Base-by-base conservation (phyloP, 2,113 vertebrate genomes). In the Hirundichthys speculiger region DNA sequence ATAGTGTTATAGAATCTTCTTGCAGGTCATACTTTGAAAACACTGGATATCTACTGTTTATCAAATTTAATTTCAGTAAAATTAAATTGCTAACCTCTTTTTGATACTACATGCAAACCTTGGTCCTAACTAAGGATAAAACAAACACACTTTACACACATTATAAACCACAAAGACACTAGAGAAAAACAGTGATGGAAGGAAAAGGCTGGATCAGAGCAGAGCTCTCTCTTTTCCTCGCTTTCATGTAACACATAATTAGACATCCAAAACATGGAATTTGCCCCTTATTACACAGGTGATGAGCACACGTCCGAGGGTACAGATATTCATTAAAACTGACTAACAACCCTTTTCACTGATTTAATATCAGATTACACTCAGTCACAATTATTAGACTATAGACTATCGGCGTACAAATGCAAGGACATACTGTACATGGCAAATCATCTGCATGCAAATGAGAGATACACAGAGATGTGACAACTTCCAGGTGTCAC, bases 381-480 rank as follows among this genome's bases (percentile, higher is more conserved):
- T 62, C 57, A 75, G 20, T 65, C 56, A 73, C 43, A 49, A 34
- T 66, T 54, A 58, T 53, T 45, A 63, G 73, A n/a, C n/a, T n/a
- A n/a, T n/a, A n/a, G 64, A 69, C 57, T 62, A 72, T 62, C 55
- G 53, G 51, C 0, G 0, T 55, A 10, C 14, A 58, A 38, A 60
- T 8, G 2, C 58, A 67, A 77, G 80, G 75, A 80, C 59, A 41
- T 64, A 19, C 47, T 21, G 59, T 53, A 34, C 57, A 38, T 48
- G 63, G 78, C 73, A 70, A 30, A 70, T 76, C 50, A 54, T 79
- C 57, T 58, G 38, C 67, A 83, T 67, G 48, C 20, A 40, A 48
- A 55, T 27, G 3, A 20, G 19, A 54, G 14, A 16, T n/a, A 22
- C 18, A 40, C n/a, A 50, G 14, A 21, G 21, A 41, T 41, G 63